Percentiles rank a stretch among this genome's conserved stretches.
Conservation (phyloP, 2,888 invertebrate species). For the Clitarchus hookeri region DNA sequence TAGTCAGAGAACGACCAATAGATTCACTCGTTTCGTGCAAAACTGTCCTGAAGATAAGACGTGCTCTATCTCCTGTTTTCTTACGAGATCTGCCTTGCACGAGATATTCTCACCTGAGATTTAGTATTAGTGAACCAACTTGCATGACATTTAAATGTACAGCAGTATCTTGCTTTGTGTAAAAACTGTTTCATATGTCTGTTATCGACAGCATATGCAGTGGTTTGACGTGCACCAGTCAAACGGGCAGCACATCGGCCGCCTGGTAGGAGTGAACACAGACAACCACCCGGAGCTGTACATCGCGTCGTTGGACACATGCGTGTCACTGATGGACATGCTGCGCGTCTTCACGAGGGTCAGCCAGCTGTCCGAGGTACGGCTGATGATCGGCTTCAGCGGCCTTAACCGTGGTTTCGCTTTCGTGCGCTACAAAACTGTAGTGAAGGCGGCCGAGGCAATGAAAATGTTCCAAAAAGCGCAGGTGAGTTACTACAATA, state of each 20-base stretch:
- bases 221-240: background rate
- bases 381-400: conserved; percentile 21
- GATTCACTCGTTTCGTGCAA: too few relatives aligned
- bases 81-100: too few relatives aligned
- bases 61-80: too few relatives aligned
- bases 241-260: background rate
- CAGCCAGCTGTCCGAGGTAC: background rate
- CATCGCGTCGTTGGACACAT: background rate
- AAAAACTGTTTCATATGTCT: too few relatives aligned
- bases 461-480: background rate
- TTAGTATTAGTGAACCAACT: too few relatives aligned
- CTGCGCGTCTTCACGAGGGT: background rate
- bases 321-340: background rate
- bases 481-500: background rate
- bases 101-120: too few relatives aligned
- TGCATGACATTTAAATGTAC: too few relatives aligned
- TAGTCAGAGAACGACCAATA: too few relatives aligned
- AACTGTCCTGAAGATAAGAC: too few relatives aligned
- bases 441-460: background rate
- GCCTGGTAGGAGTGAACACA: background rate
- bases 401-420: conserved; percentile 11
- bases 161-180: too few relatives aligned
- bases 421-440: background rate
- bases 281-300: background rate
- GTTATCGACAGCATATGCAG: background rate